Base-by-base conservation (phyloP, 2,888 invertebrate genomes). In the Orchesellides sinensis region DNA sequence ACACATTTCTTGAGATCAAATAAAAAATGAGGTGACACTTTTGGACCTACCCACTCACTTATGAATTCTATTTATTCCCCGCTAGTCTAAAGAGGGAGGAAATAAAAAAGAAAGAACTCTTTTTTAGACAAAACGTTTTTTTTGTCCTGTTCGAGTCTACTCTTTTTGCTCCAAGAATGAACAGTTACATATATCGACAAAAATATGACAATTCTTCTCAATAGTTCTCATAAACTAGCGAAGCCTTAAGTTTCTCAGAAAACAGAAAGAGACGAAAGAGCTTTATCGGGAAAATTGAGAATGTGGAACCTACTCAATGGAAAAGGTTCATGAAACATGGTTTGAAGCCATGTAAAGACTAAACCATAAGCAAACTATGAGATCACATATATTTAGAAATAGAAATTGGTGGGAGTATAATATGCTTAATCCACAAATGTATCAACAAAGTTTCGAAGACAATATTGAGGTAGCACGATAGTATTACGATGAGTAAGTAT, bases 231-330 rank as follows among this genome's bases (percentile, higher is more conserved):
- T 52, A 21, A 52, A n/a, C n/a, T 17, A 52, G 52, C 19, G 19
- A 47, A 47, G 17, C 5, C n/a, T 8, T 2, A 21, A 21, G 8
- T 52, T n/a, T 10, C 12, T n/a, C 3, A 3, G 52, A 4, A 52
- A 2, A 17, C 2, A 17, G 47, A 63, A 40, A 29, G 8, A 40
- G 21, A 27, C 27, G 12, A 49, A 66, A 19, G 5, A 40, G 14
- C 19, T 23, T 8, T 21, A 21, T 21, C 4, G 17, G 21, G 17
- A 68, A 66, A 52, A 17, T 66, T 12, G 19, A 17, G 40, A 47
- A 49, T n/a, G 52, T 27, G 49, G 63, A 74, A 74, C 27, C n/a
- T n/a, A n/a, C n/a, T n/a, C 27, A 74, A 74, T 74, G 63, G 63
- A 61, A 63, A 63, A 40, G 21, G 74, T 23, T 63, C 27, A 27